Evolutionary conservation across 2,797 vertebrate genomes (phyloP).

Genomic region (Iguana delicatissima): DNA sequence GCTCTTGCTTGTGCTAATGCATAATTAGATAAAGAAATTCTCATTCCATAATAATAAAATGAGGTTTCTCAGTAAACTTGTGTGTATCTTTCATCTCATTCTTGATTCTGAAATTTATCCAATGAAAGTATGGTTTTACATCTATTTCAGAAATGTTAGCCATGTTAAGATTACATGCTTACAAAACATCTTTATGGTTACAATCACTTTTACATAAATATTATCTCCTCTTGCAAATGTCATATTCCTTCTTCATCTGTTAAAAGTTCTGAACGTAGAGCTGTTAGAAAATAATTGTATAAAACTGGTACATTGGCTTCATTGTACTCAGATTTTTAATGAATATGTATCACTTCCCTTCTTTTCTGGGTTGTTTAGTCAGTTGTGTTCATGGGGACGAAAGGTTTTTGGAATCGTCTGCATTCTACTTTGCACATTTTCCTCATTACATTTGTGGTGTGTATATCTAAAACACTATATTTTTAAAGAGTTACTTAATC

Average conservation of each 20-base stretch:
- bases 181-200: slow-evolving; percentile 46
- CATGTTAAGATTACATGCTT: slow-evolving; percentile 63
- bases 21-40: slow-evolving; percentile 57
- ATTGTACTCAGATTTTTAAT: slow-evolving; percentile 49
- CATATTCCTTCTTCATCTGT: slow-evolving; percentile 48
- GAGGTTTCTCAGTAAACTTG: slow-evolving; percentile 61
- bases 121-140: slow-evolving; percentile 57
- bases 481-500: slow-evolving; percentile 68
- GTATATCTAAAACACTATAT: slow-evolving; percentile 72
- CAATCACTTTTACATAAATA: slow-evolving; percentile 28
- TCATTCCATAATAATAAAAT: slow-evolving; percentile 62
- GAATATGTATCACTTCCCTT: not conserved
- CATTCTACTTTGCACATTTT: slow-evolving; percentile 65
- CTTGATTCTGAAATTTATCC: slow-evolving; percentile 54
- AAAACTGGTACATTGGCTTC: slow-evolving; percentile 62
- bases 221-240: slow-evolving; percentile 52
- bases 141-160: slow-evolving; percentile 51
- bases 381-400: slow-evolving; percentile 52
- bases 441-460: slow-evolving; percentile 46
- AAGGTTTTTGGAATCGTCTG: slow-evolving; percentile 58
- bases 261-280: slow-evolving; percentile 62
- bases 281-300: slow-evolving; percentile 65
- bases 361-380: slow-evolving; percentile 53
- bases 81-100: slow-evolving; percentile 54
- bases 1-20: slow-evolving; percentile 61